phyloP scores from a whole-genome alignment of 2,888 invertebrate species.

The Macroteleia sp. region DNA sequence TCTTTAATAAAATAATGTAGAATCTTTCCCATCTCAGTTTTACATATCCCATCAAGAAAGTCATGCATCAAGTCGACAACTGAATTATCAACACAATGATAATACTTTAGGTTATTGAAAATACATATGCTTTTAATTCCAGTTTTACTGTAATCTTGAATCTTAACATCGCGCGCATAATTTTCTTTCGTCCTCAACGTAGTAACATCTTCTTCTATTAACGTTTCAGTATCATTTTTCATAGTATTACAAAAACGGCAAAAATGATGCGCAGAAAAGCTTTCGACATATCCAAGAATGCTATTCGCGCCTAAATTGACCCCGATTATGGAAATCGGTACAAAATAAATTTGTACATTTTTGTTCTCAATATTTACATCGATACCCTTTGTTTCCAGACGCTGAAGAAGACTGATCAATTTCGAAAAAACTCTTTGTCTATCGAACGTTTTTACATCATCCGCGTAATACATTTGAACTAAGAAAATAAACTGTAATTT shows the following conservation, averaged over 20 bases:
- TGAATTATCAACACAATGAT: constrained; percentile 14
- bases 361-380: neutral
- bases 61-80: constrained; percentile 40
- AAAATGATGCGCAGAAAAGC: constrained; percentile 33
- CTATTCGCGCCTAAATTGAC: constrained; percentile 49
- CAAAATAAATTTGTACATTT: constrained; percentile 35
- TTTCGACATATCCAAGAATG: constrained; percentile 38
- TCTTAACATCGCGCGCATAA: neutral
- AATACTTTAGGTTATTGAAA: constrained; percentile 15
- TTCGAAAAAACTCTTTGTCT: constrained; percentile 22
- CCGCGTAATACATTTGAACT: constrained; percentile 33
- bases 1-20: constrained; percentile 15
- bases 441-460: constrained; percentile 12
- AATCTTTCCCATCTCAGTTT: constrained; percentile 19
- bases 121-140: constrained; percentile 22
- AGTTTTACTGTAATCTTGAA: neutral
- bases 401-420: neutral
- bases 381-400: constrained; percentile 36
- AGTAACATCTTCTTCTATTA: constrained; percentile 6
- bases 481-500: constrained; percentile 30
- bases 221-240: neutral
- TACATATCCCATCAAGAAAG: constrained; percentile 28
- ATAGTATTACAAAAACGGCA: constrained; percentile 24
- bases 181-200: constrained; percentile 2
- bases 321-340: constrained; percentile 33